Evolutionary conservation across 2,797 vertebrate genomes (phyloP).

Genomic region (Epinephelus coioides): DNA sequence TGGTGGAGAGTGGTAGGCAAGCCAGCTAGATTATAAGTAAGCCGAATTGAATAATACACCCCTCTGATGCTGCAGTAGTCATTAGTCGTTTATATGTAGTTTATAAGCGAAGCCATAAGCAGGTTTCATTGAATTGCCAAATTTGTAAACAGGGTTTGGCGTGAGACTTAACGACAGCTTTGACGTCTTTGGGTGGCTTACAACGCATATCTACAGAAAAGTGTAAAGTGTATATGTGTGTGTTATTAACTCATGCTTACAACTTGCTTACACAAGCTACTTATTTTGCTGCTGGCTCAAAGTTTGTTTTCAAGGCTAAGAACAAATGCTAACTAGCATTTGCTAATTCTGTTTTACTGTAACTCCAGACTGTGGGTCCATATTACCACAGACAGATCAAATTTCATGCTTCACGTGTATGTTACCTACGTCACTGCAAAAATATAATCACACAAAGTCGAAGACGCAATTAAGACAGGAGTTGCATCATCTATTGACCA

Average conservation of each 20-base stretch:
- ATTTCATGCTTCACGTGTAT: not conserved
- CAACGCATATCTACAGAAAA: not conserved
- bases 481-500: slow-evolving; percentile 50
- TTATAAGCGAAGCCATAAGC: accelerated
- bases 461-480: slow-evolving; percentile 2
- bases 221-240: no score
- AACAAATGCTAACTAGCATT: not conserved
- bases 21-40: accelerated
- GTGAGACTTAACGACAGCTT: accelerated
- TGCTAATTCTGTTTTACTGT: not conserved
- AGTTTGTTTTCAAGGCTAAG: not conserved
- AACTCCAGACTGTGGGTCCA: not conserved
- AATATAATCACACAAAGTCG: accelerated
- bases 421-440: not conserved
- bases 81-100: accelerated
- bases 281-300: not conserved
- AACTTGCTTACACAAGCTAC: not conserved
- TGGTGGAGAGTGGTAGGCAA: accelerated
- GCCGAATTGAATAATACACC: not conserved
- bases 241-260: not conserved
- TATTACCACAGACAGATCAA: accelerated
- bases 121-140: accelerated
- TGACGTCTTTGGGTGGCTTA: accelerated
- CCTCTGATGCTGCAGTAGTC: accelerated
- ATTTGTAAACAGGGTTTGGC: slow-evolving; percentile 17